Base-by-base conservation (phyloP, 1,140 invertebrate species). In the Zaprionus vittiger region DNA sequence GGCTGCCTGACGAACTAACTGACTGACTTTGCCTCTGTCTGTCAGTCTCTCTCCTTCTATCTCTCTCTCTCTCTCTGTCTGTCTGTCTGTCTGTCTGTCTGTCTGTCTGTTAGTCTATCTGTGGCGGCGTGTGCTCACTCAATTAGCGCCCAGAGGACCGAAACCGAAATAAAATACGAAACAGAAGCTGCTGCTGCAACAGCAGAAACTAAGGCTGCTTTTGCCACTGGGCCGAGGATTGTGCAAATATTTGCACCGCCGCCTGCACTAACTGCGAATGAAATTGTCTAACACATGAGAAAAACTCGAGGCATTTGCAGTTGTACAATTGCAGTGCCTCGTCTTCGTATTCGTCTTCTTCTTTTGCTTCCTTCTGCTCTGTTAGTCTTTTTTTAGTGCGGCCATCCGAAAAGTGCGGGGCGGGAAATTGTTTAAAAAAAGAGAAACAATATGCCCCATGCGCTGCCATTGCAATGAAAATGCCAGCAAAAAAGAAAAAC, bases 111-210 rank as follows among this genome's bases (percentile, higher is more conserved):
- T 52, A 12, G 47, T 84, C 47, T 4, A 11, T 22, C 47, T 52
- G 41, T 4, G n/a, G 6, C 41, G 85, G 87, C 85, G 85, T 89
- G 85, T 89, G 85, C 85, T 89, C 85, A 89, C 85, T 87, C 84
- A 87, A 87, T 87, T 87, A 87, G 84, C 84, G 84, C 71, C 82
- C 85, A 87, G 84, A 87, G 81, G 71, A 89, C 76, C 85, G 85
- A 85, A 90, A 90, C 84, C 79, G 73, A 77, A 73, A 73, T 70
- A 67, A 72, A 80, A 80, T 47, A 65, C 57, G 44, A 74, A 82
- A 67, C 76, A 68, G 81, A 76, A 52, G 44, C 72, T 63, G 22
- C 65, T 63, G 37, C 41, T 31, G 62, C 37, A 65, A 28, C 37
- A 57, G 17, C 66, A 26, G 55, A 34, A n/a, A 61, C 70, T 54